Conservation (phyloP, 2,113 vertebrate species). For the Crypturellus undulatus region DNA sequence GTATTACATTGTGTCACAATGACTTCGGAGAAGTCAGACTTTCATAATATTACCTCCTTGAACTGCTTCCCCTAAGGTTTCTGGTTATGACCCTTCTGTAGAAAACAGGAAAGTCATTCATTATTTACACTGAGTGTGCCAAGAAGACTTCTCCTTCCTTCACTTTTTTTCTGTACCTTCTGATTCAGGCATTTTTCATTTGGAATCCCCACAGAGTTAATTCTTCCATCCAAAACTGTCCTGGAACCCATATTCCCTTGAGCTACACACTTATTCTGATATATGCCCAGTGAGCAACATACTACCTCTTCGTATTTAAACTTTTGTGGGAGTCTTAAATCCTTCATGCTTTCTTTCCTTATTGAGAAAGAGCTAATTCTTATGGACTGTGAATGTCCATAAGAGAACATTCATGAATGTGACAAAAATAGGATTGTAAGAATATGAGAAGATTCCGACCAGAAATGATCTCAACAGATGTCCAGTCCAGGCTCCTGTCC, state of each 20-base stretch:
- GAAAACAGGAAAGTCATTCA: not conserved
- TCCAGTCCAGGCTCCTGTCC: not conserved
- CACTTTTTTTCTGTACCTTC: not conserved
- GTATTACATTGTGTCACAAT: not conserved
- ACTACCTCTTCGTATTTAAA: not conserved
- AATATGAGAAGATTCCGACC: not conserved
- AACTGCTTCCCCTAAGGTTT: not conserved
- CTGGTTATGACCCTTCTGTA: not conserved
- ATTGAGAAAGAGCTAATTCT: not conserved
- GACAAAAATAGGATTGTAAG: not conserved
- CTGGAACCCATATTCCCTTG: not conserved
- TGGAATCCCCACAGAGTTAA: not conserved
- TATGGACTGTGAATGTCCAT: not conserved
- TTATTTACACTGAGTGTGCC: not conserved
- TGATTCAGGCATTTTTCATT: not conserved
- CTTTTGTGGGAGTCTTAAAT: not conserved
- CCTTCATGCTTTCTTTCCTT: not conserved
- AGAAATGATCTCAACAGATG: not conserved
- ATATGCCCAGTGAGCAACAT: not conserved
- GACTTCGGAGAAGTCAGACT: not conserved
- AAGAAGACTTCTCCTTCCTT: no score
- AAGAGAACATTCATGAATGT: not conserved
- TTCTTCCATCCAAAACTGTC: not conserved
- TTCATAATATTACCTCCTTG: not conserved
- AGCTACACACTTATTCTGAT: not conserved